These are phyloP conservation scores for Hylaea fasciaria DNA, from an alignment of 2,888 invertebrate genomes.

Conservation along the genomic window DNA sequence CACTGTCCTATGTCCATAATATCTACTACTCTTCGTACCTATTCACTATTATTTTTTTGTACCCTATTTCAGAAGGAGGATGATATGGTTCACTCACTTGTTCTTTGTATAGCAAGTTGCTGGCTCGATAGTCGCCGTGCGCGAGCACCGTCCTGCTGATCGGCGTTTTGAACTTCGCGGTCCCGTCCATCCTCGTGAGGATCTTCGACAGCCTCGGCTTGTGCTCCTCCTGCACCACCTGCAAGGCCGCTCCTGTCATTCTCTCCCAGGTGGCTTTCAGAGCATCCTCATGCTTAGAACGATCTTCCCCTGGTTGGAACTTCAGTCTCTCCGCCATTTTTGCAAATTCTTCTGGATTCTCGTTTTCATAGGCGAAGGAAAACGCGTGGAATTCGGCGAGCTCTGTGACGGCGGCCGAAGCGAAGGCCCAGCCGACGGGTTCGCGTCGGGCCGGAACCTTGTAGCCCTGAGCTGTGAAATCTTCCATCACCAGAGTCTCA, in stretches of 20 bases:
- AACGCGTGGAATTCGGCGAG: slow-evolving; percentile 68
- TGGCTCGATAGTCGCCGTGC: slow-evolving; percentile 64
- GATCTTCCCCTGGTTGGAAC: slow-evolving; percentile 5
- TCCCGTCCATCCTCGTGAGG: slow-evolving; percentile 32
- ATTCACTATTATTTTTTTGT: no score
- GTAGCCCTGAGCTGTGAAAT: slow-evolving; percentile 57
- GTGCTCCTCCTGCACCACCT: slow-evolving; percentile 49
- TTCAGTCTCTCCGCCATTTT: slow-evolving; percentile 37
- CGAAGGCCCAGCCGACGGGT: slow-evolving; percentile 59
- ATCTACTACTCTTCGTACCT: no score
- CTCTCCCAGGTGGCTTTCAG: slow-evolving; percentile 36
- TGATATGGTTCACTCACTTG: slow-evolving; percentile 41
- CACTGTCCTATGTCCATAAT: no score
- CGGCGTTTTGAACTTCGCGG: slow-evolving; percentile 46
- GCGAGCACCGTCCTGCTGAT: slow-evolving; percentile 50
- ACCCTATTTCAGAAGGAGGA: no score
- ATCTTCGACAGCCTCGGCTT: slow-evolving; percentile 44
- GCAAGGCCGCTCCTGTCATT: slow-evolving; percentile 41
- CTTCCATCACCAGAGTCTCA: slow-evolving; percentile 62
- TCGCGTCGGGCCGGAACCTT: slow-evolving; percentile 41
- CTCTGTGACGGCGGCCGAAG: slow-evolving; percentile 49
- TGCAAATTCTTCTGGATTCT: slow-evolving; percentile 55
- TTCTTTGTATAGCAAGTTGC: slow-evolving; percentile 52
- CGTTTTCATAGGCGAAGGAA: slow-evolving; percentile 62
- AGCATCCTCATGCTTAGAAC: slow-evolving; percentile 12